Evolutionary conservation across 2,113 vertebrate genomes (phyloP).

Genomic region (Pterocles orientalis): DNA sequence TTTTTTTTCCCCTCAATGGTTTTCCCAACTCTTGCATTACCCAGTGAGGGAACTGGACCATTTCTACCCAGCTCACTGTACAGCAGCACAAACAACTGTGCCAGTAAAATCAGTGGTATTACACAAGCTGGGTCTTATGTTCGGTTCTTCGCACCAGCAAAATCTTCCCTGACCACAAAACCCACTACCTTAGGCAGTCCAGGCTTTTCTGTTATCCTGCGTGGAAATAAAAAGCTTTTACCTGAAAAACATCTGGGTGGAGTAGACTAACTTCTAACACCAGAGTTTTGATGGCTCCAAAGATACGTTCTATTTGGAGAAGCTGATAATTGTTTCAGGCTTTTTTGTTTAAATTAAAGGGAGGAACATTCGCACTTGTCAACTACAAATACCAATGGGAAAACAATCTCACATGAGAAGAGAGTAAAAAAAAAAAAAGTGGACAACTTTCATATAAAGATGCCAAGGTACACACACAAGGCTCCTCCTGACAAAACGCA

Average conservation of each 20-base stretch:
- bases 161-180: neutral
- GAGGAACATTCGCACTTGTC: neutral
- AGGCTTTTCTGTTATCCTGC: neutral
- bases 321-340: neutral
- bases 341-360: neutral
- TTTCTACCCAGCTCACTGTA: neutral
- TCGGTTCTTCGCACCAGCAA: neutral
- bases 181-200: fast-evolving
- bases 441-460: neutral
- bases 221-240: neutral
- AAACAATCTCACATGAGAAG: neutral
- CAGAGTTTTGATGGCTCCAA: neutral
- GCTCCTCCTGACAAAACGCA: neutral
- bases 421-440: neutral
- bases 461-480: constrained; percentile 17
- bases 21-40: neutral
- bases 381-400: neutral
- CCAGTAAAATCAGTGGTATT: neutral
- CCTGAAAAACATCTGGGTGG: constrained; percentile 17
- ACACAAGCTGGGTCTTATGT: neutral
- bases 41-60: neutral
- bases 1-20: fast-evolving
- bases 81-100: neutral
- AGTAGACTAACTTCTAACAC: neutral
- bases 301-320: neutral